Percentiles rank a stretch among this genome's conserved stretches.
Conservation (phyloP, 2,797 vertebrate genomes). For the Molossus alvarezi region DNA sequence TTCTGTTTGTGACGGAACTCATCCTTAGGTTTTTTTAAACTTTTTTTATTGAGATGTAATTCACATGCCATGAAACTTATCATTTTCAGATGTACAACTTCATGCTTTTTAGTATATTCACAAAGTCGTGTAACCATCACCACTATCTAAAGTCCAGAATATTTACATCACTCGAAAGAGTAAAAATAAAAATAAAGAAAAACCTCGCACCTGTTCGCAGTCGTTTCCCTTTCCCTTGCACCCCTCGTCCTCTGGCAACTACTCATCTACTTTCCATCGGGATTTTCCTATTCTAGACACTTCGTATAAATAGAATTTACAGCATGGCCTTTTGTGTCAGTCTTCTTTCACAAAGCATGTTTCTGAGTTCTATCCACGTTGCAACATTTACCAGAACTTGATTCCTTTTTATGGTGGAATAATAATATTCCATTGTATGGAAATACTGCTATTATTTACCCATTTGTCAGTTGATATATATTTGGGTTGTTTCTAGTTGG, state of each 20-base stretch:
- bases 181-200: background rate
- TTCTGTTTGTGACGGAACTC: slow-evolving; percentile 19
- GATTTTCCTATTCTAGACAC: background rate
- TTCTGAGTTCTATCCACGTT: background rate
- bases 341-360: background rate
- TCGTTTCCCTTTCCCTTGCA: background rate
- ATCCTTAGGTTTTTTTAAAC: background rate
- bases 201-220: background rate
- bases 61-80: background rate
- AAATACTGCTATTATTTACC: background rate
- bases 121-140: background rate
- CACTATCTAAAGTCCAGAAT: background rate
- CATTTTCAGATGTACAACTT: background rate
- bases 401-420: background rate
- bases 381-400: background rate
- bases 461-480: background rate
- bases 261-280: background rate
- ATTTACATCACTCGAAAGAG: background rate
- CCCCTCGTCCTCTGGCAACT: background rate
- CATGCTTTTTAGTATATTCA: background rate
- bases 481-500: background rate
- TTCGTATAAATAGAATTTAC: background rate
- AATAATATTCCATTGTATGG: background rate
- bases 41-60: background rate
- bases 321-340: background rate